These are phyloP conservation scores for Mythimna loreyi DNA, from an alignment of 2,888 invertebrate species.

Conservation along the genomic window DNA sequence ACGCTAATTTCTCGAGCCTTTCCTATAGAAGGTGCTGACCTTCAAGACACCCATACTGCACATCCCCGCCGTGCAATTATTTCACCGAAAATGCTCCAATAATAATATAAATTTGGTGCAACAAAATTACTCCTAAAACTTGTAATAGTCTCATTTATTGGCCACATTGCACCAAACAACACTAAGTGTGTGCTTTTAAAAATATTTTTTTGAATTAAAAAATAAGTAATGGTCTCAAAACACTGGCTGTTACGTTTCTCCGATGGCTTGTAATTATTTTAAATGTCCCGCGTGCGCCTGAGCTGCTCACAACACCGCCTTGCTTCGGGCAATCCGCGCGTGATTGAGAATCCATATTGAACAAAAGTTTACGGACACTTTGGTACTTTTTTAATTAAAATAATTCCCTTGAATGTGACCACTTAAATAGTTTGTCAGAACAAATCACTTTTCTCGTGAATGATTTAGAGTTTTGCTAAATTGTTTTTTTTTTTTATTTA, in stretches of 20 bases:
- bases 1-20: constrained; percentile 20
- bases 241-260: constrained; percentile 89
- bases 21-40: constrained; percentile 35
- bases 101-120: constrained; percentile 71
- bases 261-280: constrained; percentile 91
- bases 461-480: not conserved
- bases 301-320: constrained; percentile 61
- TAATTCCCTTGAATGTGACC: constrained; percentile 31
- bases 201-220: constrained; percentile 88
- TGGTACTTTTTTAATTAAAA: constrained; percentile 54
- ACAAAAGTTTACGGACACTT: constrained; percentile 65
- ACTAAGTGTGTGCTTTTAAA: constrained; percentile 86
- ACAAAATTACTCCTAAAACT: constrained; percentile 77
- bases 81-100: constrained; percentile 63
- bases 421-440: not conserved
- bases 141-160: constrained; percentile 82
- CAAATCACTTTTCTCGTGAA: not conserved
- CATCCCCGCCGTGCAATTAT: constrained; percentile 57
- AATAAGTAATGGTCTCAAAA: constrained; percentile 91
- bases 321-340: constrained; percentile 81
- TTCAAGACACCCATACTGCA: constrained; percentile 57
- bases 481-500: not conserved
- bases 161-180: constrained; percentile 80
- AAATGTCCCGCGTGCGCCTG: constrained; percentile 88
- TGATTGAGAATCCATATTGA: constrained; percentile 88